Evolutionary conservation across 2,113 vertebrate genomes (phyloP).

Genomic region (Proteles cristata): DNA sequence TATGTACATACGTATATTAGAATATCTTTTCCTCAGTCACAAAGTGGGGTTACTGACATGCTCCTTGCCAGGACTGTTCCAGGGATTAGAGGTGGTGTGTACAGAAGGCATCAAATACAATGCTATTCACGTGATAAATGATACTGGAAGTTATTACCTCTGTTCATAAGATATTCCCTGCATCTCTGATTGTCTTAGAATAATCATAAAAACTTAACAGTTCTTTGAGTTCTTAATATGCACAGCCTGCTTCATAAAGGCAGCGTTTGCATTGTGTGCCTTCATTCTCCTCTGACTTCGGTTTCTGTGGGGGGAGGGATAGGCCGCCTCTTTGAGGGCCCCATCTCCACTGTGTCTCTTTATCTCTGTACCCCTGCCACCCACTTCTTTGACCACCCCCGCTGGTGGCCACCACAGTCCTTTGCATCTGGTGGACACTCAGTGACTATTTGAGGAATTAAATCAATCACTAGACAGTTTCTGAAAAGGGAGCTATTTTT

Average conservation of each 20-base stretch:
- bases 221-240: neutral
- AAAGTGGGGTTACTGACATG: neutral
- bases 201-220: neutral
- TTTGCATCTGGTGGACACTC: neutral
- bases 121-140: neutral
- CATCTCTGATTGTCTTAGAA: neutral
- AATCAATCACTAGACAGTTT: neutral
- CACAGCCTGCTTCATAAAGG: neutral
- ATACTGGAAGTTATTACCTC: neutral
- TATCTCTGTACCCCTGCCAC: accelerated
- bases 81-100: neutral
- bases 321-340: neutral
- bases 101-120: neutral
- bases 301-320: neutral
- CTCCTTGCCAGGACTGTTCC: neutral
- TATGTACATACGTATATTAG: neutral
- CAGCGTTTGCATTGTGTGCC: accelerated
- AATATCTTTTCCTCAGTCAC: neutral
- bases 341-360: neutral
- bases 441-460: neutral
- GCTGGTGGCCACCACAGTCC: neutral
- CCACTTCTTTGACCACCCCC: neutral
- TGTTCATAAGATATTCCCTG: neutral
- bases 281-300: neutral
- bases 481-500: neutral